Percentiles rank a stretch among this genome's conserved stretches.
These are phyloP conservation scores for Drosophila tropicalis DNA, from an alignment of 1,140 invertebrate genomes.

Conservation along the genomic window DNA sequence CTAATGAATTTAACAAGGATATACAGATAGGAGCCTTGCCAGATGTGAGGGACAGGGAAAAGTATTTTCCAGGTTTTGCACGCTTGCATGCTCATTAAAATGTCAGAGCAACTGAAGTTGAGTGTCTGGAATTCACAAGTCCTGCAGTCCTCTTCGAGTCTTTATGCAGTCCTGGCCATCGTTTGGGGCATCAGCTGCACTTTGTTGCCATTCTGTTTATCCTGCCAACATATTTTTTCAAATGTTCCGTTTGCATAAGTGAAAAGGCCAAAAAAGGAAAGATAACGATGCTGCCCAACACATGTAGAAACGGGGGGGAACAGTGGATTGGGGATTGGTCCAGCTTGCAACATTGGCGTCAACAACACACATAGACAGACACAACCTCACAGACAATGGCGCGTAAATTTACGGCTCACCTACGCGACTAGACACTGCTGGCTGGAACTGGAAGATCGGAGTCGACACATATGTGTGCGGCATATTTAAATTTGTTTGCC, in stretches of 20 bases:
- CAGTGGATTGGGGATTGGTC: not conserved
- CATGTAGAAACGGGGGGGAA: not conserved
- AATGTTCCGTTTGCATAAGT: constrained; percentile 79
- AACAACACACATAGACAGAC: constrained; percentile 52
- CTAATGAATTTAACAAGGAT: constrained; percentile 81
- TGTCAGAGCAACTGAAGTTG: constrained; percentile 65
- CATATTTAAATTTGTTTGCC: constrained; percentile 74
- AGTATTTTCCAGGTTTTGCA: constrained; percentile 35
- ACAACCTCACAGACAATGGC: constrained; percentile 54
- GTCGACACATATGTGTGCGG: constrained; percentile 54
- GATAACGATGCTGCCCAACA: constrained; percentile 45
- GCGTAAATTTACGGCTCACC: constrained; percentile 77
- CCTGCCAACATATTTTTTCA: constrained; percentile 79
- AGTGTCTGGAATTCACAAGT: constrained; percentile 40
- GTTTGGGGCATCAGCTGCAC: constrained; percentile 73
- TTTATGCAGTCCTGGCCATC: constrained; percentile 5
- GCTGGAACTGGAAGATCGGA: constrained; percentile 25
- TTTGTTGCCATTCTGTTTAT: constrained; percentile 75
- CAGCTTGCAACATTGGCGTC: constrained; percentile 68
- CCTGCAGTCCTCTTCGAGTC: not conserved
- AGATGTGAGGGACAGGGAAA: not conserved
- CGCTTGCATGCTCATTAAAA: constrained; percentile 78
- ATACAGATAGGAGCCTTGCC: constrained; percentile 6
- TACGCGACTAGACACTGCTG: constrained; percentile 69
- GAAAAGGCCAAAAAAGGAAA: constrained; percentile 77